A percentile compares a stretch with the other conserved stretches of the same genome.
phyloP scores from a whole-genome alignment of 2,888 invertebrate species.

The Phaonia tiefii region DNA sequence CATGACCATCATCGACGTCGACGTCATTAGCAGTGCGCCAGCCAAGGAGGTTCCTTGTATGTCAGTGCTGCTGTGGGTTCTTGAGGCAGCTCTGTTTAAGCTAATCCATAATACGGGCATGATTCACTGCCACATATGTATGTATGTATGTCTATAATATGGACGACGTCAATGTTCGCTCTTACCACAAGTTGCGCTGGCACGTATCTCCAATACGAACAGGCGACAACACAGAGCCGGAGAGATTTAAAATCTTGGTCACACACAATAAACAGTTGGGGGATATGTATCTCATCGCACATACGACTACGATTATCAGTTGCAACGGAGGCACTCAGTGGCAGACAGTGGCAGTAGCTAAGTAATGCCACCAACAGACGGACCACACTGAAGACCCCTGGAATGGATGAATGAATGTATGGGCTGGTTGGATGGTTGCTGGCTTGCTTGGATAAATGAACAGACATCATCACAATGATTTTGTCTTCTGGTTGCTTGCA shows the following conservation, averaged over 20 bases:
- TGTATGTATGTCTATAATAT: not conserved
- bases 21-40: constrained; percentile 46
- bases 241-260: constrained; percentile 63
- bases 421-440: constrained; percentile 10
- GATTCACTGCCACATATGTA: constrained; percentile 17
- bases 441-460: not conserved
- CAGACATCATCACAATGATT: constrained; percentile 14
- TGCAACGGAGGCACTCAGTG: constrained; percentile 62
- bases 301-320: constrained; percentile 65
- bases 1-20: constrained; percentile 42
- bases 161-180: constrained; percentile 40
- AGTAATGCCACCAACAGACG: constrained; percentile 67
- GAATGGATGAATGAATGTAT: constrained; percentile 9
- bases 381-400: not conserved
- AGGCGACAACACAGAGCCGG: constrained; percentile 16
- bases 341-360: not conserved
- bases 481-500: not conserved
- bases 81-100: constrained; percentile 57
- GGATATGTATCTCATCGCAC: constrained; percentile 34
- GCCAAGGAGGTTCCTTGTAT: constrained; percentile 7
- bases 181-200: constrained; percentile 55
- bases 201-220: constrained; percentile 52
- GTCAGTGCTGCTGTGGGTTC: constrained; percentile 59
- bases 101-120: constrained; percentile 60
- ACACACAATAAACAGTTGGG: constrained; percentile 55